Conservation (phyloP, 2,113 vertebrate species). For the Aix galericulata region DNA sequence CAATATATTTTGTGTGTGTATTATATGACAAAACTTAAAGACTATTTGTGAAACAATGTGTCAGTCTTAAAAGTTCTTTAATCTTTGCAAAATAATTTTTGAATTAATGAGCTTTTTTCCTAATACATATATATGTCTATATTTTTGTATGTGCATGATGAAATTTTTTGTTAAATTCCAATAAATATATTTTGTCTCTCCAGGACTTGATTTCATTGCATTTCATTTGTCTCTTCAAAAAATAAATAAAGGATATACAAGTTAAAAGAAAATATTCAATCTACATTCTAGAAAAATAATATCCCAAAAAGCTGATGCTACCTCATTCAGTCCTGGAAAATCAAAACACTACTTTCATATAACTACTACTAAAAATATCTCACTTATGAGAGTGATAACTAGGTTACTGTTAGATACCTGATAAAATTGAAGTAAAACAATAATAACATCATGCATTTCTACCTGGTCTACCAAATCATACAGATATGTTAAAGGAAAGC, state of each 20-base stretch:
- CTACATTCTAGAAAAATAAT: not conserved
- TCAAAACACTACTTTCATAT: not conserved
- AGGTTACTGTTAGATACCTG: not conserved
- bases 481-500: not conserved
- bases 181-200: not conserved
- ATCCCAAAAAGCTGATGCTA: not conserved
- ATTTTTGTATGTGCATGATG: not conserved
- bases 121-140: not conserved
- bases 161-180: not conserved
- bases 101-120: not conserved
- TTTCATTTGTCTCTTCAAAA: not conserved
- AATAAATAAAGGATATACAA: not conserved
- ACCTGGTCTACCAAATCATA: not conserved
- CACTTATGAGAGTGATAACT: not conserved
- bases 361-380: not conserved
- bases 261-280: not conserved
- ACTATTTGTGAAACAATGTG: rapidly evolving
- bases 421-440: not conserved
- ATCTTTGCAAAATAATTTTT: not conserved
- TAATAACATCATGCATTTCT: not conserved
- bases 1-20: not conserved
- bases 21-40: not conserved
- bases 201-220: not conserved
- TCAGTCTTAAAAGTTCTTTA: not conserved
- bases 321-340: not conserved